Conservation (phyloP, 1,140 invertebrate genomes). For the Caenorhabditis inopinata region DNA sequence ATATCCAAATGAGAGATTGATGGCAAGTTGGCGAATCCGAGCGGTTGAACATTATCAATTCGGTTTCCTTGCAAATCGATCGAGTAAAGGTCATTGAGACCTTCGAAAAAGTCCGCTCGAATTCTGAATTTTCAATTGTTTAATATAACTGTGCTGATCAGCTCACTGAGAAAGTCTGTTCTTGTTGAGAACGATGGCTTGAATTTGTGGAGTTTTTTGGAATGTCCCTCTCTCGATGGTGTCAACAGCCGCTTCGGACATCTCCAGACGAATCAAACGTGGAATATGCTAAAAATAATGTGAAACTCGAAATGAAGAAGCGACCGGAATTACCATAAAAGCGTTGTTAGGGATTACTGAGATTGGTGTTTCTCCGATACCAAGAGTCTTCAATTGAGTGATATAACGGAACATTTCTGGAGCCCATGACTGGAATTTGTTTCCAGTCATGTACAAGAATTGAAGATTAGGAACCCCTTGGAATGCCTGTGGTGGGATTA, state of each 20-base stretch:
- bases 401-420: slow-evolving; percentile 66
- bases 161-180: slow-evolving; percentile 63
- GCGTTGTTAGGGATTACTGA: slow-evolving; percentile 64
- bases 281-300: slow-evolving; percentile 59
- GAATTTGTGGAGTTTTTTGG: slow-evolving; percentile 63
- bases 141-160: not conserved
- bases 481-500: slow-evolving; percentile 65
- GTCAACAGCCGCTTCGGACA: slow-evolving; percentile 63
- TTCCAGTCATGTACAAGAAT: slow-evolving; percentile 65
- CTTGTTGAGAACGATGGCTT: slow-evolving; percentile 66
- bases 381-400: slow-evolving; percentile 61
- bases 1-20: slow-evolving; percentile 63
- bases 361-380: slow-evolving; percentile 66
- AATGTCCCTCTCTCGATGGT: slow-evolving; percentile 64
- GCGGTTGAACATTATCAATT: slow-evolving; percentile 58
- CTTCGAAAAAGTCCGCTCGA: slow-evolving; percentile 63
- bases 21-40: slow-evolving; percentile 64
- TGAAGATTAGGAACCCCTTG: slow-evolving; percentile 64
- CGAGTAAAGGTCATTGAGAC: slow-evolving; percentile 64
- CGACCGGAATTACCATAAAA: slow-evolving; percentile 58
- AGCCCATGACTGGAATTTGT: slow-evolving; percentile 64
- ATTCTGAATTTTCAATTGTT: slow-evolving; percentile 52
- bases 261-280: slow-evolving; percentile 64
- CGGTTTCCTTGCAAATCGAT: slow-evolving; percentile 65
- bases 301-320: not conserved